phyloP scores from a whole-genome alignment of 2,113 vertebrate genomes.

The Phrynocephalus versicolor region DNA sequence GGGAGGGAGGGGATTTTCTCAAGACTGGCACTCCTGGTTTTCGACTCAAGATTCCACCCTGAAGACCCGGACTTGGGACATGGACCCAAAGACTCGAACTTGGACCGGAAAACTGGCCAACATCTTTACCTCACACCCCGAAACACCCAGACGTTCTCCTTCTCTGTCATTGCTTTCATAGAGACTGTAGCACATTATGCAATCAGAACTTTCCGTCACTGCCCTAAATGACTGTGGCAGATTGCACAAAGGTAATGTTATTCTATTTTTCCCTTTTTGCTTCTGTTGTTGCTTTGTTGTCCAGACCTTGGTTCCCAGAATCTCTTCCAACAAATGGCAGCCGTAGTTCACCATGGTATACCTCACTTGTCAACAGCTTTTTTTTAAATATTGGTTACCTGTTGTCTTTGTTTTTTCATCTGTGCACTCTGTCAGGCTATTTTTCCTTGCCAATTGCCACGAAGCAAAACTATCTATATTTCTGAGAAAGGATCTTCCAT shows the following conservation, averaged over 20 bases:
- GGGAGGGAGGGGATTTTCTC: too few relatives aligned
- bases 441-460: conserved; percentile 2
- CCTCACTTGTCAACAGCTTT: conserved; percentile 45
- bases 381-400: conserved; percentile 53
- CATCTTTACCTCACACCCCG: neutral
- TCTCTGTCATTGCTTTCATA: too few relatives aligned
- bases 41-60: too few relatives aligned
- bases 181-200: neutral
- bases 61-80: too few relatives aligned
- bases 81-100: too few relatives aligned
- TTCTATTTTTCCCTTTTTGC: neutral
- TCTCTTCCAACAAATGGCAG: conserved; percentile 42
- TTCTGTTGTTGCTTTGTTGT: conserved; percentile 12
- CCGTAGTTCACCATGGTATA: conserved; percentile 55
- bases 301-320: conserved; percentile 40
- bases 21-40: too few relatives aligned
- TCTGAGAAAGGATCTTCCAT: neutral
- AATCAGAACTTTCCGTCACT: neutral
- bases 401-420: conserved; percentile 44
- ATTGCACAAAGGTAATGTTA: conserved; percentile 28
- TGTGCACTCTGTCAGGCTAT: conserved; percentile 30
- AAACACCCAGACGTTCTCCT: neutral
- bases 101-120: too few relatives aligned
- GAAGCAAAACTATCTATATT: conserved; percentile 19
- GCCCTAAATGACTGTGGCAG: neutral